Base-by-base conservation (phyloP, 2,888 invertebrate species). In the Paralinhomoeus sp. region DNA sequence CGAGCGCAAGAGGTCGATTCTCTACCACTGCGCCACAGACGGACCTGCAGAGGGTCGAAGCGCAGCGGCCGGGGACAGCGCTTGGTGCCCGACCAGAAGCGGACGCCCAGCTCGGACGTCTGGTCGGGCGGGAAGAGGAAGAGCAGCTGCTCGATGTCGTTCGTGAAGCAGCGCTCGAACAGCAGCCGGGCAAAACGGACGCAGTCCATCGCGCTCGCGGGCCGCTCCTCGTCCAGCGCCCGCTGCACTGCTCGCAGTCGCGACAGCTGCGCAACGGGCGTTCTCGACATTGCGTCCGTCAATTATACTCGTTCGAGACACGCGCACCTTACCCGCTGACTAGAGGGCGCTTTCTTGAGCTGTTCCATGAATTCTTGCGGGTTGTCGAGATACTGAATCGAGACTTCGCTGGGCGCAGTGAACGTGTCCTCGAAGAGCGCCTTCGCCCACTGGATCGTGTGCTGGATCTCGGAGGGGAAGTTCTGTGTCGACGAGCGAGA, bases 21-120 rank as follows among this genome's bases (percentile, higher is more conserved):
- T n/a, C n/a, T n/a, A n/a, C n/a, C n/a, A n/a, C n/a, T n/a, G n/a
- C n/a, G n/a, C n/a, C n/a, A n/a, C n/a, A n/a, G n/a, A n/a, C n/a
- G n/a, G n/a, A n/a, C n/a, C n/a, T n/a, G n/a, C n/a, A n/a, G n/a
- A n/a, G 62, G 49, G 54, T 71, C 67, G 54, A 71, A 72, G 35
- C 71, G 47, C 62, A 93, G 67, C 0, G 83, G 75, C 48, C 75
- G 73, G 0, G 97, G 97, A 62, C 93, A 97, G 37, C 93, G 74
- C 67, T 97, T 87, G 0, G 83, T 82, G 0, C 84, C 93, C 0
- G 91, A 91, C 97, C 97, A 99, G 70, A 97, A 97, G 2, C 80
- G 79, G 45, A 84, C 66, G 33, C 72, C 72, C 33, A 66, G 62
- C 48, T 62, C 64, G 12, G 71, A 72, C 31, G 61, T 51, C 64